phyloP scores from a whole-genome alignment of 2,797 vertebrate genomes.

The Chelon labrosus region DNA sequence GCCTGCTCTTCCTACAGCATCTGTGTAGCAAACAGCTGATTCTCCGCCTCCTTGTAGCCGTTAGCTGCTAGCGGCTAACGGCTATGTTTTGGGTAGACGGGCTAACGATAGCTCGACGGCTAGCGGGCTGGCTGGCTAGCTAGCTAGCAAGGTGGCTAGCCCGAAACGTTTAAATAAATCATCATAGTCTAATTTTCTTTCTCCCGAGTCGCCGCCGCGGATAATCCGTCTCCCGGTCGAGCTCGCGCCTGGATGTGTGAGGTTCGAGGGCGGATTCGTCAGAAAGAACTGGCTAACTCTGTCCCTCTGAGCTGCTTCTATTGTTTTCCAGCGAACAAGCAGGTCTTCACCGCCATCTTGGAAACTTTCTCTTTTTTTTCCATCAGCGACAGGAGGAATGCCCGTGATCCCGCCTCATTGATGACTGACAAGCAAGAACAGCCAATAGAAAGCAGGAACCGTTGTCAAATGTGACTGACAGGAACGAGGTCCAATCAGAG shows the following conservation, averaged over 20 bases:
- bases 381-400: constrained; percentile 64
- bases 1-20: constrained; percentile 71
- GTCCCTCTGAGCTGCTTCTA: constrained; percentile 77
- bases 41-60: constrained; percentile 67
- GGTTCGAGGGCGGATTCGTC: constrained; percentile 13
- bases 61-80: constrained; percentile 74
- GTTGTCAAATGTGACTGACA: neutral
- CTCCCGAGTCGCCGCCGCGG: constrained; percentile 41
- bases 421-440: constrained; percentile 28
- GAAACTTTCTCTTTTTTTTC: constrained; percentile 79
- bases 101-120: constrained; percentile 40
- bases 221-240: constrained; percentile 32
- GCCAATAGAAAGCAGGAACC: constrained; percentile 37
- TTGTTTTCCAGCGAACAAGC: constrained; percentile 86
- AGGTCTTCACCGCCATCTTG: constrained; percentile 86
- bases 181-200: constrained; percentile 45
- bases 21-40: constrained; percentile 79
- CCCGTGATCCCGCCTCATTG: constrained; percentile 31
- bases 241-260: constrained; percentile 7
- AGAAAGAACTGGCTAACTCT: constrained; percentile 36
- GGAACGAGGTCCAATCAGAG: neutral
- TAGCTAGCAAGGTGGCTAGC: constrained; percentile 70
- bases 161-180: constrained; percentile 73
- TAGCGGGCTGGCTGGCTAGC: constrained; percentile 34
- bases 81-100: constrained; percentile 25